Evolutionary conservation across 2,113 vertebrate species (phyloP).

Genomic region (Halcyon malimbica): DNA sequence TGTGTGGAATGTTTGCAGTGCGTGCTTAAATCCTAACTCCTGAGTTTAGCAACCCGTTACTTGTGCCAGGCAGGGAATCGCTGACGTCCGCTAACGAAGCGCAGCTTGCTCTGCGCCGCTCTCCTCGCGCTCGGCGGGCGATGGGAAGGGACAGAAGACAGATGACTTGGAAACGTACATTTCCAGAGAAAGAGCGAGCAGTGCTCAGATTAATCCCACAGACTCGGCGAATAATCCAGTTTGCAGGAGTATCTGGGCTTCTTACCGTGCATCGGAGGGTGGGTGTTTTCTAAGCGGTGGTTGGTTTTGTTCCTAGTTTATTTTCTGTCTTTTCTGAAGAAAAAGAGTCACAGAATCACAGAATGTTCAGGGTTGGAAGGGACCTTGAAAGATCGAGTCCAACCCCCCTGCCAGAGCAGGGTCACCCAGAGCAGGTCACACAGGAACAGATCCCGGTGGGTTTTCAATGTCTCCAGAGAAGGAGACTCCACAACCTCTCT

Average conservation of each 20-base stretch:
- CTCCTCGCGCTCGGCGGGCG: not conserved
- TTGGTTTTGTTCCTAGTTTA: not conserved
- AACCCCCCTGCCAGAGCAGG: no score
- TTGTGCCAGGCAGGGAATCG: not conserved
- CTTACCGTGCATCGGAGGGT: not conserved
- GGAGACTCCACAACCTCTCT: no score
- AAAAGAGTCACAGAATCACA: no score
- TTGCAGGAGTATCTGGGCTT: not conserved
- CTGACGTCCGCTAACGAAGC: not conserved
- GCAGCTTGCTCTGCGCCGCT: not conserved
- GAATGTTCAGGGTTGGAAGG: no score
- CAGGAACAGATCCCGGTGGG: no score
- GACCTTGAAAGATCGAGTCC: no score
- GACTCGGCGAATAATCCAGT: rapidly evolving
- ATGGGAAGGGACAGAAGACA: not conserved
- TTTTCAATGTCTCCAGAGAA: no score
- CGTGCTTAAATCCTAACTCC: not conserved
- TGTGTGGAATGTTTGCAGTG: not conserved
- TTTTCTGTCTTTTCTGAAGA: not conserved
- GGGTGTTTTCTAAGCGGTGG: not conserved
- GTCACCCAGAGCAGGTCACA: no score
- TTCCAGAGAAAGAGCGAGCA: not conserved
- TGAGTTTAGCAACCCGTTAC: not conserved
- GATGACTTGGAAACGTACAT: not conserved
- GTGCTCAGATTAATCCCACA: not conserved